Base-by-base conservation (phyloP, 2,797 vertebrate genomes). In the Chiloscyllium punctatum region DNA sequence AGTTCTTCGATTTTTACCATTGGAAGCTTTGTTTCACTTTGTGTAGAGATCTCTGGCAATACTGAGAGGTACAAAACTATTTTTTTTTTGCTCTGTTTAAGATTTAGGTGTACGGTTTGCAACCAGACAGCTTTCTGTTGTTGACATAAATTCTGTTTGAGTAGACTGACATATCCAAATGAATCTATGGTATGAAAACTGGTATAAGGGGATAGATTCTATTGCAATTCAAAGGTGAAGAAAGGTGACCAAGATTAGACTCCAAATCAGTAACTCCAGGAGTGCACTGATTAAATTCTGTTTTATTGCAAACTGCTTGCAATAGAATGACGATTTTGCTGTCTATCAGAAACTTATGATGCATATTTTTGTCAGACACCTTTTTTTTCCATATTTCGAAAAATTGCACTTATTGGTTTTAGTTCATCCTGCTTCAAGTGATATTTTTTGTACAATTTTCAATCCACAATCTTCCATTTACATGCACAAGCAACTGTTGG, bases 251-350 rank as follows among this genome's bases (percentile, higher is more conserved):
- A 16, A 33, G 37, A 74, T 72, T 72, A 94, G 74, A 74, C 42
- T 53, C 30, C 48, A 30, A 8, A 48, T 53, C 69, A 3, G 68
- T 74, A 33, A 33, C 25, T 62, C 18, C 90, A 68, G n/a, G n/a
- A 42, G 62, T 21, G 66, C 42, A 33, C 37, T 42, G 69, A 71
- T 74, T 72, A 74, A 51, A 74, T 94, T 51, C 48, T 74, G 42
- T 74, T 94, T 74, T 72, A 51, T 94, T 94, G 94, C 27, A 33
- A 94, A 71, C 94, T 53, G 94, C 71, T 94, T 74, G 69, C 88
- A n/a, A 91, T 68, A 25, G 23, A 92, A 25, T 37, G 11, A 92
- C 62, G 18, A 18, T 53, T 18, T 94, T 33, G 90, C 94, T 74
- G 71, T 72, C 71, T 25, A 53, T 74, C 69, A 74, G 27, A 94